A percentile compares a stretch with the other conserved stretches of the same genome.
These are phyloP conservation scores for Crotalus viridis DNA, from an alignment of 2,113 vertebrate species.

Conservation along the genomic window DNA sequence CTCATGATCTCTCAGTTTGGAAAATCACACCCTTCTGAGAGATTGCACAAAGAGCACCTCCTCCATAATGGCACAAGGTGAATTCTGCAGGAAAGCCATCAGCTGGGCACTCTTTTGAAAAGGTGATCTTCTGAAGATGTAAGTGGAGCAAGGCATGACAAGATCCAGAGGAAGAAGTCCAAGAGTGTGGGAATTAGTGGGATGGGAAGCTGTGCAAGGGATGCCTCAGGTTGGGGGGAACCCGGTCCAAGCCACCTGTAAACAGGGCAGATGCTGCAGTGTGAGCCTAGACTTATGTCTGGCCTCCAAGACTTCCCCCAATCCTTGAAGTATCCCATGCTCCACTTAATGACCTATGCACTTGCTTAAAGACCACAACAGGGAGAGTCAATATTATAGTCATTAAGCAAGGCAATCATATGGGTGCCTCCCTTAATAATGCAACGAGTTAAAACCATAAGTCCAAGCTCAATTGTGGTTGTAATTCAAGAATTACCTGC, in stretches of 20 bases:
- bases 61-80: not conserved
- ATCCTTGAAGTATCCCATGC: not conserved
- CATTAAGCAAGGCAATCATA: not conserved
- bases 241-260: not conserved
- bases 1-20: too few species aligned
- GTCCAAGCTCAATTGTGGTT: too few species aligned
- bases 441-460: too few species aligned
- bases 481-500: too few species aligned
- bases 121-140: not conserved
- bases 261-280: not conserved
- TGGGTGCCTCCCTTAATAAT: too few species aligned
- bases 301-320: not conserved
- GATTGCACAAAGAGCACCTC: not conserved
- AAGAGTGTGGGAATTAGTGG: not conserved
- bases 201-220: not conserved
- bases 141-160: not conserved
- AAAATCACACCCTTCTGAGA: not conserved
- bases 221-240: not conserved
- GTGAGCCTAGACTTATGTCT: not conserved
- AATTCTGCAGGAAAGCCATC: not conserved
- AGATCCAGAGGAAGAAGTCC: not conserved
- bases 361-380: not conserved
- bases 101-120: not conserved
- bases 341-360: not conserved
- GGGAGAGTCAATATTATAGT: not conserved